Conservation (phyloP, 2,888 invertebrate species). For the Girardia tigrina region DNA sequence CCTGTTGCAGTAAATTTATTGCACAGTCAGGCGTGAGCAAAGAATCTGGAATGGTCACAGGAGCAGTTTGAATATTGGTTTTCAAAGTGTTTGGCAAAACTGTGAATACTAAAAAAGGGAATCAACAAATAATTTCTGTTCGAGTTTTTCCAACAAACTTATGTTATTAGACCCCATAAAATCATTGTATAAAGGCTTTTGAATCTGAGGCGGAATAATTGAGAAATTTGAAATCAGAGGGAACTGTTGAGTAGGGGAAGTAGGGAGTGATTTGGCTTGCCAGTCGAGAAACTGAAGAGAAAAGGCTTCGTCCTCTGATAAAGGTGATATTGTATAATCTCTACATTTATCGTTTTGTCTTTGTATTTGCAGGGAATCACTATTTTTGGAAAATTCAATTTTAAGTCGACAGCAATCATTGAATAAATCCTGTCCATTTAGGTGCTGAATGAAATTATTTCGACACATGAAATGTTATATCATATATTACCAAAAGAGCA, state of each 20-base stretch:
- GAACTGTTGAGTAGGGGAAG: background rate
- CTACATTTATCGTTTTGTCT: slow-evolving; percentile 19
- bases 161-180: background rate
- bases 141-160: too few relatives aligned
- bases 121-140: background rate
- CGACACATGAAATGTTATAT: background rate
- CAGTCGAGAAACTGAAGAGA: slow-evolving; percentile 3
- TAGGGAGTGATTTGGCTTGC: background rate
- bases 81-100: background rate
- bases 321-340: background rate
- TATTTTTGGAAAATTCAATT: slow-evolving; percentile 14
- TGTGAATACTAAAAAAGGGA: background rate
- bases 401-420: background rate
- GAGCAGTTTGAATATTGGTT: background rate
- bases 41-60: background rate
- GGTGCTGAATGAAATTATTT: background rate
- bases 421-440: slow-evolving; percentile 16
- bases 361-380: slow-evolving; percentile 1
- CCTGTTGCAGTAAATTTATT: background rate
- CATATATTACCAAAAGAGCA: background rate
- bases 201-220: background rate
- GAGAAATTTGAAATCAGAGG: background rate
- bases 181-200: background rate
- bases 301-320: background rate
- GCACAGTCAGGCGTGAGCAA: background rate